Evolutionary conservation across 2,888 invertebrate genomes (phyloP).

Genomic region (Drosophila antonietae): DNA sequence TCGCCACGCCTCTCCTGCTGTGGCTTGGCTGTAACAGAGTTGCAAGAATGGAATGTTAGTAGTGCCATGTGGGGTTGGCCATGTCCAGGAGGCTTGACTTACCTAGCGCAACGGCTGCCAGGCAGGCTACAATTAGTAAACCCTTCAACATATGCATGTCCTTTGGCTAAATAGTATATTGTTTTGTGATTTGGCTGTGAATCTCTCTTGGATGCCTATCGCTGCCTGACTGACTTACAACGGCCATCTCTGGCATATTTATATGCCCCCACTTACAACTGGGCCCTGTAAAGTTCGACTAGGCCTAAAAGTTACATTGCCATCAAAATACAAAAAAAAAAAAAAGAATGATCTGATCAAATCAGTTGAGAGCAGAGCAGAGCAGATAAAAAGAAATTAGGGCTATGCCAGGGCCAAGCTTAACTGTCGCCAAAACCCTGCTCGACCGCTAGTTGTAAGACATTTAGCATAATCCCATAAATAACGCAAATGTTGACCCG

Average conservation of each 20-base stretch:
- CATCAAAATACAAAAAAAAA: slow-evolving; percentile 5
- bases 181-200: neutral
- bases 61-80: too few species aligned
- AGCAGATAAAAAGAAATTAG: slow-evolving; percentile 13
- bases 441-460: slow-evolving; percentile 46
- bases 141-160: slow-evolving; percentile 59
- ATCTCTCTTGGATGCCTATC: slow-evolving; percentile 56
- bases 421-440: slow-evolving; percentile 2
- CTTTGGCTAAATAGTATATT: slow-evolving; percentile 3
- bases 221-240: slow-evolving; percentile 69
- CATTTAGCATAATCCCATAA: slow-evolving; percentile 72
- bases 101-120: slow-evolving; percentile 62
- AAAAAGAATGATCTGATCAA: neutral
- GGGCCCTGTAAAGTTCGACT: slow-evolving; percentile 13
- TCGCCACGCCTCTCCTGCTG: slow-evolving; percentile 32
- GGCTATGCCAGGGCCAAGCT: neutral
- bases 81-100: slow-evolving; percentile 15
- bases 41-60: neutral
- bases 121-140: slow-evolving; percentile 57
- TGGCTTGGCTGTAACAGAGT: slow-evolving; percentile 50
- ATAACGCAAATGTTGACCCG: slow-evolving; percentile 60
- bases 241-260: slow-evolving; percentile 60
- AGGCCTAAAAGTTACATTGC: slow-evolving; percentile 28
- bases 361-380: slow-evolving; percentile 10
- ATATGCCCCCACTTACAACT: slow-evolving; percentile 55